Evolutionary conservation across 2,797 vertebrate species (phyloP), one percentile per base, ranked within the genome.

Genomic region (Enteromius argenteus): DNA sequence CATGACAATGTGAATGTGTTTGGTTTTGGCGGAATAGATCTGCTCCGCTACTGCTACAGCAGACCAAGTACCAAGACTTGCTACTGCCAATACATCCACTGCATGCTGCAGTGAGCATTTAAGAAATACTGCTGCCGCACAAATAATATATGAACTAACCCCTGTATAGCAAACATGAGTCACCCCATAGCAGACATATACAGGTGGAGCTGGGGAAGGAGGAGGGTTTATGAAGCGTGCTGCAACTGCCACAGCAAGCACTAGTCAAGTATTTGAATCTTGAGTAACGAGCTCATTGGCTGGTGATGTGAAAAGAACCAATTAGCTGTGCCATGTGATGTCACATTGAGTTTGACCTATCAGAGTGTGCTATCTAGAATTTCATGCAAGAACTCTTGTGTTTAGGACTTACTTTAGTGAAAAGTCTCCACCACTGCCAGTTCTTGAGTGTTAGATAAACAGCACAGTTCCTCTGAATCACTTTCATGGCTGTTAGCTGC

Each of bases 361-460:
- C 56, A 0, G 10, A 60, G 3, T 27, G n/a, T 5, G 10, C 11
- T 23, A 13, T 60, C 10, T 5, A 60, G 11, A 11, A 2, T 27
- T 60, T 60, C 23, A 60, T 27, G 23, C 11, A 27, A 27, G n/a
- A 60, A 6, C 23, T 60, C 58, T 60, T 92, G 98, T 98, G 92
- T 98, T 99, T 90, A 97, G 49, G 27, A 11, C 92, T 91, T 87
- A 97, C 98, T 94, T 99, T 99, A 81, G 98, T 99, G 91, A 99
- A 99, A 56, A 99, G 96, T 80, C 98, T 94, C 98, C 98, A 99
- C 98, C 98, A 99, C 84, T 99, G 98, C 98, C 98, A 99, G 92
- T 99, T 99, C 83, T 97, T 96, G 80, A 99, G 96, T 92, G 98
- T 99, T 93, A 99, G 96, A 94, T 99, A 99, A 89, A 98, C 98